A percentile compares a stretch with the other conserved stretches of the same genome.
Evolutionary conservation across 2,797 vertebrate species (phyloP).

Genomic region (Mormyrus proboscirostris): DNA sequence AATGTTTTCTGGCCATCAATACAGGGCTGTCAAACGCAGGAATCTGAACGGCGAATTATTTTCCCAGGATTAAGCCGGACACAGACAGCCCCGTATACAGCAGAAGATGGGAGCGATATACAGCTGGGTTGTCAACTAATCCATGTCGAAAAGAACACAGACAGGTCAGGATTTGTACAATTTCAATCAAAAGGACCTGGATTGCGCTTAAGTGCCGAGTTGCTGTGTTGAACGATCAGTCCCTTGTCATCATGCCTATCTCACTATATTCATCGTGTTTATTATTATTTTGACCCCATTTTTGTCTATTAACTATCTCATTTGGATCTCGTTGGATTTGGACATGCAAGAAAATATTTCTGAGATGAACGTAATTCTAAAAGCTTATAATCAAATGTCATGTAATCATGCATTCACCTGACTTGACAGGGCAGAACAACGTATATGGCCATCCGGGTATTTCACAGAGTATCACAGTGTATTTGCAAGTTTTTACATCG

Average conservation of each 20-base stretch:
- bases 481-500: slow-evolving; percentile 19
- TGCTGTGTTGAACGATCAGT: background rate
- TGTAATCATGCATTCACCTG: background rate
- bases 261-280: background rate
- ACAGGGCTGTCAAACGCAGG: background rate
- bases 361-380: background rate
- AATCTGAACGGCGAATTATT: background rate
- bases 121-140: background rate
- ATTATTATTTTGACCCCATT: background rate
- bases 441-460: background rate
- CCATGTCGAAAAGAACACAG: background rate
- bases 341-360: background rate
- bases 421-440: background rate
- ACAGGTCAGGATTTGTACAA: background rate
- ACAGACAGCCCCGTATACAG: background rate
- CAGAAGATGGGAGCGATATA: background rate
- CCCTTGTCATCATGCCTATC: background rate
- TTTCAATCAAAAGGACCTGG: background rate
- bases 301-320: background rate
- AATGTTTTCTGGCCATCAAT: background rate
- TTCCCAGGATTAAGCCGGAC: background rate
- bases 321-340: background rate
- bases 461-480: slow-evolving; percentile 25
- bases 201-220: background rate
- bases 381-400: background rate